Conservation (phyloP, 2,888 invertebrate species). For the Scaptomyza parva region DNA sequence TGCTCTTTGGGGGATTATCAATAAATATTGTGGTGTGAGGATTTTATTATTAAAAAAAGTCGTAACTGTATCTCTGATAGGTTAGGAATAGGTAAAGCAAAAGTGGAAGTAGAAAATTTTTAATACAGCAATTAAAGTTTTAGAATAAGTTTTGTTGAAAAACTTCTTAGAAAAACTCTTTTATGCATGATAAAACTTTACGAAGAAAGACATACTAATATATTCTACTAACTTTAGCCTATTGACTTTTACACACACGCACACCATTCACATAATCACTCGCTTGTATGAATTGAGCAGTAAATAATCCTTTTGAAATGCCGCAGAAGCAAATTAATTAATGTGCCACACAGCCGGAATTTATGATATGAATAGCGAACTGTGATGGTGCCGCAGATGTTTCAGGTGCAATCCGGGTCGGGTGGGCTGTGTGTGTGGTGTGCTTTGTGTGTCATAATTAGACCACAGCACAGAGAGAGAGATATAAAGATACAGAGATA, state of each 20-base stretch:
- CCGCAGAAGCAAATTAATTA: conserved; percentile 82
- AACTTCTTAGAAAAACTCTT: neutral
- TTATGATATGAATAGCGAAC: conserved; percentile 77
- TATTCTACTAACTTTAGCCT: conserved; percentile 9
- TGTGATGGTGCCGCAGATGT: conserved; percentile 58
- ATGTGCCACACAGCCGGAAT: conserved; percentile 83
- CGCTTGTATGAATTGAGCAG: conserved; percentile 71
- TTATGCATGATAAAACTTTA: neutral
- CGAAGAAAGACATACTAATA: neutral
- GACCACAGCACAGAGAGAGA: conserved; percentile 6
- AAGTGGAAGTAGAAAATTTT: neutral
- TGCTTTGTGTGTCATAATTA: conserved; percentile 50
- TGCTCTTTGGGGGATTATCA: neutral
- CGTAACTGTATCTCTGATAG: neutral
- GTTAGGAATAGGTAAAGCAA: too few relatives aligned
- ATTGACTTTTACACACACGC: conserved; percentile 19
- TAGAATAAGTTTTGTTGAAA: too few relatives aligned
- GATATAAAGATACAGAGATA: conserved; percentile 6
- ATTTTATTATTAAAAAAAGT: neutral
- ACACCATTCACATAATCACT: conserved; percentile 6
- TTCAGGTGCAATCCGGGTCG: conserved; percentile 56
- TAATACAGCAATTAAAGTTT: too few relatives aligned
- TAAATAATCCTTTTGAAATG: conserved; percentile 83
- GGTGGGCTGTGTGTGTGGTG: conserved; percentile 1
- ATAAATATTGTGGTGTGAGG: neutral